Evolutionary conservation across 2,888 invertebrate species (phyloP).

Genomic region (Meghimatium bilineatum): DNA sequence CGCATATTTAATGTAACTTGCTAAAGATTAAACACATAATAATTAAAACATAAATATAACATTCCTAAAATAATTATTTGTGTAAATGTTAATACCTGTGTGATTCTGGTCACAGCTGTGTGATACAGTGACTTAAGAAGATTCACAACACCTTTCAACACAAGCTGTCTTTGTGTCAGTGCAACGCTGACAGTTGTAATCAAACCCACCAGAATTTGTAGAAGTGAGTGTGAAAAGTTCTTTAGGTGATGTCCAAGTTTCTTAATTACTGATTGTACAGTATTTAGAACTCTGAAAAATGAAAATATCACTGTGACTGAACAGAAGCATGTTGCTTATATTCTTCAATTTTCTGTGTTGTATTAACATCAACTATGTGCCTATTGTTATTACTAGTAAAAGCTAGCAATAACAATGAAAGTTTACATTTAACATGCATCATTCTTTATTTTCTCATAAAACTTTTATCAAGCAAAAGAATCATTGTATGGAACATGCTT

Average conservation of each 20-base stretch:
- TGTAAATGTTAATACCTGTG: constrained; percentile 63
- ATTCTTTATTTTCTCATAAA: too few relatives aligned
- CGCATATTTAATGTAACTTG: neutral
- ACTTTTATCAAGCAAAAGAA: too few relatives aligned
- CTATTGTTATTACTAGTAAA: too few relatives aligned
- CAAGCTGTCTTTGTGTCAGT: constrained; percentile 76
- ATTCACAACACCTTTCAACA: constrained; percentile 66
- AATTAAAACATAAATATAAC: neutral
- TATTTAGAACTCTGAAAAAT: constrained; percentile 82
- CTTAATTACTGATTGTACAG: constrained; percentile 72
- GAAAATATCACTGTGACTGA: too few relatives aligned
- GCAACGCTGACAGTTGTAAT: constrained; percentile 83
- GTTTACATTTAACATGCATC: too few relatives aligned
- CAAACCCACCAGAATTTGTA: constrained; percentile 85
- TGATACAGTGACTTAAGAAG: constrained; percentile 72
- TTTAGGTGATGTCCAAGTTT: constrained; percentile 85
- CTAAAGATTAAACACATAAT: neutral
- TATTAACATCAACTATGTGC: too few relatives aligned
- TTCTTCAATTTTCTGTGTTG: too few relatives aligned
- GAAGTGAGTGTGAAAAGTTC: constrained; percentile 83
- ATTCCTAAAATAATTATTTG: neutral
- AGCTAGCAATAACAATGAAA: too few relatives aligned
- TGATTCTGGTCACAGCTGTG: constrained; percentile 64
- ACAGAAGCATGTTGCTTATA: too few relatives aligned
- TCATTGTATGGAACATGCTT: too few relatives aligned